Conservation (phyloP, 2,113 vertebrate species). For the Bombycilla garrulus region DNA sequence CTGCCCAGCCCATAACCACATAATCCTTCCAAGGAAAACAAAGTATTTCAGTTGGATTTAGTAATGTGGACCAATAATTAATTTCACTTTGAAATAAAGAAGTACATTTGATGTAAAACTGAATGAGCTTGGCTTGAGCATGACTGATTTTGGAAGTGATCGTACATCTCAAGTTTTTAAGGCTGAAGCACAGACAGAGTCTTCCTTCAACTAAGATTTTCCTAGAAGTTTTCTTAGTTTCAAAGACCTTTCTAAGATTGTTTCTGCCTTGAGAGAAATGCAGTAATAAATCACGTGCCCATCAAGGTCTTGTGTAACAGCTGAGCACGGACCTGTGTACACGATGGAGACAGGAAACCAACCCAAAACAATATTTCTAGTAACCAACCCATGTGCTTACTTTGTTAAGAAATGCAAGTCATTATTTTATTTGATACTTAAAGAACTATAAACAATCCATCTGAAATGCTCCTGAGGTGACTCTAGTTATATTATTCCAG, state of each 20-base stretch:
- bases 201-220: background rate
- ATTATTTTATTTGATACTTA: background rate
- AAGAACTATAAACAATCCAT: background rate
- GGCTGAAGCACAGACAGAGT: background rate
- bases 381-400: background rate
- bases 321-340: background rate
- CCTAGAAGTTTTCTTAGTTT: background rate
- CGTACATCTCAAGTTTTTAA: background rate
- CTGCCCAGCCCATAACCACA: background rate
- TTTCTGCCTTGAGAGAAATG: background rate
- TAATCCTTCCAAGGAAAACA: background rate
- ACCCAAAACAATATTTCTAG: background rate
- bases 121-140: background rate
- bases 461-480: background rate
- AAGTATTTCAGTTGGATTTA: background rate
- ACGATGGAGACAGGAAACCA: background rate
- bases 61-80: background rate
- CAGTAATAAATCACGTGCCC: background rate
- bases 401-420: background rate
- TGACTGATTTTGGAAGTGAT: background rate
- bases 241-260: background rate
- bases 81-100: background rate
- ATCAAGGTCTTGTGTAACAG: background rate
- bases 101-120: background rate
- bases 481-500: background rate